A percentile compares a stretch with the other conserved stretches of the same genome.
Evolutionary conservation across 2,888 invertebrate genomes (phyloP).

Genomic region (Drosophila longiperda): DNA sequence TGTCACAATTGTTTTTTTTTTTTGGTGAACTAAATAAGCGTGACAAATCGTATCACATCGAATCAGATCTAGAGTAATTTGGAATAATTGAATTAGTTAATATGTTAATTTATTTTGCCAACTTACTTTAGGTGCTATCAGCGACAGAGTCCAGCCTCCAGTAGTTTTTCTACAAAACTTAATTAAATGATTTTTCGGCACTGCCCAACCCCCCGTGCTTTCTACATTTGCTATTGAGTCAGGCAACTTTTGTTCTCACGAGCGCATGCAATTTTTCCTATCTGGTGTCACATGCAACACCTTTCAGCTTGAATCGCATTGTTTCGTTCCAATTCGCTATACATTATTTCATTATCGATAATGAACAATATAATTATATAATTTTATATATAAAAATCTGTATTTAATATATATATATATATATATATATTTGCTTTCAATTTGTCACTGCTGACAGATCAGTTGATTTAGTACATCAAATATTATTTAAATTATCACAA

Average conservation of each 20-base stretch:
- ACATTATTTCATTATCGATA: constrained; percentile 24
- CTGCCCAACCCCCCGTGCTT: constrained; percentile 26
- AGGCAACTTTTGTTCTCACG: constrained; percentile 51
- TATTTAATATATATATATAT: background rate
- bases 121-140: constrained; percentile 17
- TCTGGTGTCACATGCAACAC: constrained; percentile 57
- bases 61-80: background rate
- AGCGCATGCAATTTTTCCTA: constrained; percentile 53
- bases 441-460: constrained; percentile 24
- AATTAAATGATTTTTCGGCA: constrained; percentile 42
- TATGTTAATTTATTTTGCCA: constrained; percentile 52
- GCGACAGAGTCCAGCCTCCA: background rate
- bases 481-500: background rate
- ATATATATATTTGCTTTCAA: constrained; percentile 10
- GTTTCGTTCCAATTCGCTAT: constrained; percentile 19
- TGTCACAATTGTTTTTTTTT: background rate
- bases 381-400: background rate
- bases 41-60: background rate
- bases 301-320: constrained; percentile 47
- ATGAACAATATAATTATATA: constrained; percentile 2
- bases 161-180: constrained; percentile 18
- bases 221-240: constrained; percentile 53
- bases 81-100: constrained; percentile 40
- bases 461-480: background rate
- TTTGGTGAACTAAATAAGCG: background rate